These are phyloP conservation scores for Doryteuthis pealeii DNA, from an alignment of 1,140 invertebrate genomes.

Conservation along the genomic window DNA sequence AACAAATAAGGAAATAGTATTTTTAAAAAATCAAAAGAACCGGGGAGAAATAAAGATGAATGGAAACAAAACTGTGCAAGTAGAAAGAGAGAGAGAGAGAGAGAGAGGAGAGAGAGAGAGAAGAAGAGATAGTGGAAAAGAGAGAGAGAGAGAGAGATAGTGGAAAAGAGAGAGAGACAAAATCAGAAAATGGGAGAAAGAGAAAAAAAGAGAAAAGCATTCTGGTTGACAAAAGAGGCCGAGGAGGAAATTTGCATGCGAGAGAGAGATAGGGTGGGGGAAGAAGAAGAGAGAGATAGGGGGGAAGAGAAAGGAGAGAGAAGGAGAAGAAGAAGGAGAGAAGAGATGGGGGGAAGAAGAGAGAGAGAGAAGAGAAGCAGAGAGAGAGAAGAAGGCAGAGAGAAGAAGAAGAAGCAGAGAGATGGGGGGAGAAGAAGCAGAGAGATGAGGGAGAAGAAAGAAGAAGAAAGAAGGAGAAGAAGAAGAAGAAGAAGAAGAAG, in stretches of 20 bases:
- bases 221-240: no score
- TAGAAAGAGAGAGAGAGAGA: no score
- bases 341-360: not conserved
- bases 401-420: not conserved
- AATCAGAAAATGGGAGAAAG: no score
- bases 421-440: no score
- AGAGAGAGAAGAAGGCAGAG: not conserved
- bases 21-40: no score
- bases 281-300: not conserved
- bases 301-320: not conserved
- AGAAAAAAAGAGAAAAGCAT: no score
- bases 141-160: not conserved
- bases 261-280: not conserved
- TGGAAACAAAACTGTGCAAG: no score
- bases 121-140: not conserved
- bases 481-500: not conserved
- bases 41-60: no score
- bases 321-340: not conserved
- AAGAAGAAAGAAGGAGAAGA: not conserved
- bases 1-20: no score
- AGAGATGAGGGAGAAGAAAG: not conserved
- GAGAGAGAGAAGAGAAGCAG: not conserved
- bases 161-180: no score
- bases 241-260: no score
- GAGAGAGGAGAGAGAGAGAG: not conserved